Conservation (phyloP, 1,140 invertebrate genomes). For the Stegodyphus dumicola region DNA sequence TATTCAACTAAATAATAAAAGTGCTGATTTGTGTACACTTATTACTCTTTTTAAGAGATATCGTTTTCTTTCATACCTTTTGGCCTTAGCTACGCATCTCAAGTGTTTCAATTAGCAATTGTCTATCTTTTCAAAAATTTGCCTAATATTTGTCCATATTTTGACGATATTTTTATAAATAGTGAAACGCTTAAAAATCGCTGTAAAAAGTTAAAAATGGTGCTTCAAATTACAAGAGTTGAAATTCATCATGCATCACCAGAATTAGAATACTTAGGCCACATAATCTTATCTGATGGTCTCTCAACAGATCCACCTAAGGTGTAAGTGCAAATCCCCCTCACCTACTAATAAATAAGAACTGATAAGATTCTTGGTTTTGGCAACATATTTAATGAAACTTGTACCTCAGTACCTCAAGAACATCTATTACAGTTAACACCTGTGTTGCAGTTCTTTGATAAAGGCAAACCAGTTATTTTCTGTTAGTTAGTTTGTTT, state of each 20-base stretch:
- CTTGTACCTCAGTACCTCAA: slow-evolving; percentile 35
- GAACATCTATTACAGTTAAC: slow-evolving; percentile 1
- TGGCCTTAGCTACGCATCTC: slow-evolving; percentile 70
- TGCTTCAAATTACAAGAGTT: slow-evolving; percentile 11
- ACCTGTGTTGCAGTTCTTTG: slow-evolving; percentile 63
- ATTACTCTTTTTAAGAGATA: slow-evolving; percentile 64
- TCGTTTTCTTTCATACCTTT: slow-evolving; percentile 68
- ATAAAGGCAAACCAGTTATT: slow-evolving; percentile 64
- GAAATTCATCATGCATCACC: slow-evolving; percentile 18
- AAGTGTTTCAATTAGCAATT: slow-evolving; percentile 1
- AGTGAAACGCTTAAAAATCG: slow-evolving; percentile 1
- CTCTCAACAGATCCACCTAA: slow-evolving; percentile 30
- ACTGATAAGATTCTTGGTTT: slow-evolving; percentile 32
- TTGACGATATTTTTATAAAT: slow-evolving; percentile 25
- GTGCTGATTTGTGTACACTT: slow-evolving; percentile 34
- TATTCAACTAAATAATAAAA: neutral
- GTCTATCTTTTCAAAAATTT: slow-evolving; percentile 4
- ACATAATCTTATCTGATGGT: slow-evolving; percentile 39
- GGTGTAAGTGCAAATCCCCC: slow-evolving; percentile 10
- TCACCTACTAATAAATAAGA: slow-evolving; percentile 41
- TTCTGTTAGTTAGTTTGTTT: too few species aligned
- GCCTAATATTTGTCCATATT: neutral
- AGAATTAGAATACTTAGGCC: slow-evolving; percentile 46
- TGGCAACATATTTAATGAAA: slow-evolving; percentile 28
- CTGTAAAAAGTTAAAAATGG: neutral